Base-by-base conservation (phyloP, 2,888 invertebrate species). In the Microctonus aethiopoides region DNA sequence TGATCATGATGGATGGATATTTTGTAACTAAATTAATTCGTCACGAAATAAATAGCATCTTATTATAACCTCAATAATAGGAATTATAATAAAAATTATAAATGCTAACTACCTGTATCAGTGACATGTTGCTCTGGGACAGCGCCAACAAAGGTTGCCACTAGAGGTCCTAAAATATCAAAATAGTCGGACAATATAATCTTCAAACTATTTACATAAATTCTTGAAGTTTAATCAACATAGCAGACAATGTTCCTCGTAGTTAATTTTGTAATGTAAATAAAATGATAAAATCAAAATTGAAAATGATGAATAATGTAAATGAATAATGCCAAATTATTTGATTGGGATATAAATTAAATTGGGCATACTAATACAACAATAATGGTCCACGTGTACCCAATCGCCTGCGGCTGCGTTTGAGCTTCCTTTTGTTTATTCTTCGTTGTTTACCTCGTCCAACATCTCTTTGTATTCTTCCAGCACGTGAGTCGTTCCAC, bases 391-490 rank as follows among this genome's bases (percentile, higher is more conserved):
- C 75, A 76, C 76, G 80, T 83, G 77, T 82, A 84, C 84, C 83
- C 80, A 83, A 82, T 83, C 81, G 84, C 81, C 80, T 80, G 81
- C 80, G 79, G 83, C 81, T 81, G 80, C 83, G 81, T 77, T 84
- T 83, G 79, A 80, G 83, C 77, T 78, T 79, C 81, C 81, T 79
- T 82, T 80, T 79, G 73, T 74, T 77, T 78, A 78, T 79, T 75
- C 80, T 77, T 74, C 79, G 77, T 79, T 81, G 81, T 84, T 83
- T 83, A 84, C 80, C 82, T 83, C 83, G 83, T 80, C 80, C 82
- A 72, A 81, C 80, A 75, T 82, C 81, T 67, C 84, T 79, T 78
- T 78, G 77, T 62, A 77, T 74, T 75, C 82, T 77, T 70, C 77
- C 75, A 52, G 76, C 74, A 75, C 80, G 80, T 67, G 76, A 72